A percentile compares a stretch with the other conserved stretches of the same genome.
Evolutionary conservation across 2,888 invertebrate genomes (phyloP).

Genomic region (Chalcis sispes): DNA sequence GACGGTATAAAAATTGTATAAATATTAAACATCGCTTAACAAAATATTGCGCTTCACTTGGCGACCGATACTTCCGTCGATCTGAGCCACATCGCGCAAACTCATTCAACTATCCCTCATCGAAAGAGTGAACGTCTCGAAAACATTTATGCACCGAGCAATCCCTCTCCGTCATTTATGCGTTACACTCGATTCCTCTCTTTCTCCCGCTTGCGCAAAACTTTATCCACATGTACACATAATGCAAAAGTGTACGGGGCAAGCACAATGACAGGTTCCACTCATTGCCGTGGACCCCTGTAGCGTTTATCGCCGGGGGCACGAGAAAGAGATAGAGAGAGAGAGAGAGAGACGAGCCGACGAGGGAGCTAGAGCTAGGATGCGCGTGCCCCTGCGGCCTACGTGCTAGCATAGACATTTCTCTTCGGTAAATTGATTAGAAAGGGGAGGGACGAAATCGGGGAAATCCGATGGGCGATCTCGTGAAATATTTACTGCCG

Average conservation of each 20-base stretch:
- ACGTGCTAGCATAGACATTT: constrained; percentile 50
- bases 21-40: too few species aligned
- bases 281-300: constrained; percentile 65
- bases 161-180: neutral
- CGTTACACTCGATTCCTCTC: neutral
- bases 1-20: too few species aligned
- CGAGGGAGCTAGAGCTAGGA: neutral
- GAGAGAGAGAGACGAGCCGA: too few species aligned
- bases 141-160: neutral
- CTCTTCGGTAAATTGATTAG: constrained; percentile 53
- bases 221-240: neutral
- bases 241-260: constrained; percentile 45
- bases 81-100: too few species aligned
- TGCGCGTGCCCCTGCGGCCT: neutral
- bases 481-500: constrained; percentile 53
- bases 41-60: too few species aligned
- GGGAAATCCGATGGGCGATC: constrained; percentile 41
- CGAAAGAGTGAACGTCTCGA: neutral
- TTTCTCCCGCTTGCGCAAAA: neutral
- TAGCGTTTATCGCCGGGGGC: constrained; percentile 46
- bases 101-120: neutral
- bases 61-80: too few species aligned
- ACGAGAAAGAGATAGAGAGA: constrained; percentile 36
- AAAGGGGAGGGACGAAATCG: constrained; percentile 12
- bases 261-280: constrained; percentile 69